These are phyloP conservation scores for Lepisosteus osseus DNA, from an alignment of 2,113 vertebrate species.

Conservation along the genomic window DNA sequence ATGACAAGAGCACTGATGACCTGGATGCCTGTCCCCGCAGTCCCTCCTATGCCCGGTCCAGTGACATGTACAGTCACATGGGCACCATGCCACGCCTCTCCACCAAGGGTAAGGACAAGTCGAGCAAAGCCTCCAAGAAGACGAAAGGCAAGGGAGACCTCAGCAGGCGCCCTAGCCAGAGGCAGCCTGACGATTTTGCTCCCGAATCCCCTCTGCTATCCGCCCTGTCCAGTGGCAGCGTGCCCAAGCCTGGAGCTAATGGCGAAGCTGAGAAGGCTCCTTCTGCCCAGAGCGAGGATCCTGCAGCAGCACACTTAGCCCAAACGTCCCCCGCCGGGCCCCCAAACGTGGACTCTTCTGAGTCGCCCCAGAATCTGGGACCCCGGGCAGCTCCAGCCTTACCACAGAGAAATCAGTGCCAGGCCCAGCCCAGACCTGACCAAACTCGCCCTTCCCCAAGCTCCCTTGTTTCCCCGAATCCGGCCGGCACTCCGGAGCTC, in stretches of 20 bases:
- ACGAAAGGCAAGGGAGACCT: constrained; percentile 16
- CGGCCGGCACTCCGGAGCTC: not conserved
- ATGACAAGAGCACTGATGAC: constrained; percentile 69
- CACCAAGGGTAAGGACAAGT: constrained; percentile 48
- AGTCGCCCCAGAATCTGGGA: not conserved
- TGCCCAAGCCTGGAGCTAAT: not conserved
- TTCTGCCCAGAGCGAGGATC: not conserved
- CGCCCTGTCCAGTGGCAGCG: constrained; percentile 4
- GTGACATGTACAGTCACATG: constrained; percentile 86
- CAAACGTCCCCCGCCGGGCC: not conserved
- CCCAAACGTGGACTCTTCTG: not conserved
- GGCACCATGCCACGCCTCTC: constrained; percentile 83
- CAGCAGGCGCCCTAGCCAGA: constrained; percentile 47
- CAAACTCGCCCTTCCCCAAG: not conserved
- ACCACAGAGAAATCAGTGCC: not conserved
- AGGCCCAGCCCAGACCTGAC: not conserved
- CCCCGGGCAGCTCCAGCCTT: not conserved
- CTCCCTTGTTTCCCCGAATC: not conserved
- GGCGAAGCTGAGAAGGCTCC: not conserved
- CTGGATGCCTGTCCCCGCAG: constrained; percentile 67
- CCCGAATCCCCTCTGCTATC: constrained; percentile 5
- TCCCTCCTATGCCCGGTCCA: constrained; percentile 77
- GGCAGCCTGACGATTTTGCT: constrained; percentile 28
- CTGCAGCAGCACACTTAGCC: not conserved
- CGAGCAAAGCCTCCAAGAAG: constrained; percentile 24